Percentiles rank a stretch among this genome's conserved stretches.
Conservation (phyloP, 2,113 vertebrate species). For the Cephalopholis sonnerati region DNA sequence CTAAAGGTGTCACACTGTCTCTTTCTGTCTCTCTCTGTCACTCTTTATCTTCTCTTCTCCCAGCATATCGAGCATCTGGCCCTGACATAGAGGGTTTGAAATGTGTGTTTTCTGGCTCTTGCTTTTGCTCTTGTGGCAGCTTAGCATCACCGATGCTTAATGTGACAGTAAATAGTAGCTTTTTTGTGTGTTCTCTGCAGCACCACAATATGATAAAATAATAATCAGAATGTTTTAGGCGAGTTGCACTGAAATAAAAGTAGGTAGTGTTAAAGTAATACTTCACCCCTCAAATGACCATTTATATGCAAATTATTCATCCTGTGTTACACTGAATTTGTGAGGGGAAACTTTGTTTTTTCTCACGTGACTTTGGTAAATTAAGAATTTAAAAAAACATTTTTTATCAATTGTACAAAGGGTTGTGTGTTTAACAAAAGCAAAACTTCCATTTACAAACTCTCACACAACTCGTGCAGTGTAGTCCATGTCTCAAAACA, state of each 20-base stretch:
- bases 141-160: constrained; percentile 57
- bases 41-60: constrained; percentile 60
- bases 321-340: too few species aligned
- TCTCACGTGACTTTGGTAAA: too few species aligned
- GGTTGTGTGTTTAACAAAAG: too few species aligned
- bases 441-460: too few species aligned
- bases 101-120: constrained; percentile 82
- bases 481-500: too few species aligned
- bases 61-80: constrained; percentile 82
- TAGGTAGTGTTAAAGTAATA: background rate
- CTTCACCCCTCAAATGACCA: too few species aligned
- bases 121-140: constrained; percentile 68
- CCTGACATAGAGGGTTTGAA: constrained; percentile 86
- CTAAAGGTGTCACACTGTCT: constrained; percentile 54
- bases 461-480: too few species aligned
- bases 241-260: background rate
- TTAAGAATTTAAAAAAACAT: too few species aligned
- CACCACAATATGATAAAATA: constrained; percentile 42
- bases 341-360: too few species aligned
- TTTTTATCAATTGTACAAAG: too few species aligned
- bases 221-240: constrained; percentile 9
- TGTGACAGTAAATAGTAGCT: constrained; percentile 38
- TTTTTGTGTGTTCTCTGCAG: constrained; percentile 63
- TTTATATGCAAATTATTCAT: too few species aligned
- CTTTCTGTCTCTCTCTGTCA: constrained; percentile 53